Conservation (phyloP, 2,888 invertebrate species). For the Electrophaes corylata region DNA sequence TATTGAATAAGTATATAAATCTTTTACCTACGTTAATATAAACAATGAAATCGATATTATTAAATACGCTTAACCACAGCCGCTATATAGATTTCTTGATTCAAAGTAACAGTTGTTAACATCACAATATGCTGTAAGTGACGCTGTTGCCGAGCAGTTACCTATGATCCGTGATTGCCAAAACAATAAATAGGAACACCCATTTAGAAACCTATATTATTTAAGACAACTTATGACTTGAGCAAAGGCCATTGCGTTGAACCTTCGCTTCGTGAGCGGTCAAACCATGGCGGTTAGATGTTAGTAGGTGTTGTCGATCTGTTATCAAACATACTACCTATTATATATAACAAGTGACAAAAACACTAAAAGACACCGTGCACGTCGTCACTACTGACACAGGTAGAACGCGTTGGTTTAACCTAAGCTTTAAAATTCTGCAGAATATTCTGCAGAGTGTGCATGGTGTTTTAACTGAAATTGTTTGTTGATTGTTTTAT, state of each 20-base stretch:
- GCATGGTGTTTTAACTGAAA: too few relatives aligned
- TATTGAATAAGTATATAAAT: constrained; percentile 28
- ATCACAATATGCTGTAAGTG: constrained; percentile 4
- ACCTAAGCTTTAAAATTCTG: background rate
- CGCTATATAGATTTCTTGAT: constrained; percentile 20
- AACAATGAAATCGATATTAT: constrained; percentile 20
- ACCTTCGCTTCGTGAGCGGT: too few relatives aligned
- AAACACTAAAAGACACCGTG: background rate
- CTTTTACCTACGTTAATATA: constrained; percentile 32
- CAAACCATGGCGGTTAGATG: too few relatives aligned
- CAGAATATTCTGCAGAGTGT: background rate
- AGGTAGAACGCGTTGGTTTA: background rate
- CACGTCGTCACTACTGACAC: background rate
- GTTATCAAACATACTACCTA: too few relatives aligned
- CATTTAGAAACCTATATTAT: too few relatives aligned
- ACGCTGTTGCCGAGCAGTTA: background rate
- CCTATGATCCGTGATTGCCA: too few relatives aligned
- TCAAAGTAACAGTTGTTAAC: constrained; percentile 9
- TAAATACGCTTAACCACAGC: constrained; percentile 29
- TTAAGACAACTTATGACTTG: too few relatives aligned
- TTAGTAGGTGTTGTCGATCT: too few relatives aligned
- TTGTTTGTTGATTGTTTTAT: too few relatives aligned
- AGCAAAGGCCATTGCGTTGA: too few relatives aligned
- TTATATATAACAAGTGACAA: too few relatives aligned
- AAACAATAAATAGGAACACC: too few relatives aligned